Conservation (phyloP, 2,113 vertebrate genomes). For the Proteles cristata region DNA sequence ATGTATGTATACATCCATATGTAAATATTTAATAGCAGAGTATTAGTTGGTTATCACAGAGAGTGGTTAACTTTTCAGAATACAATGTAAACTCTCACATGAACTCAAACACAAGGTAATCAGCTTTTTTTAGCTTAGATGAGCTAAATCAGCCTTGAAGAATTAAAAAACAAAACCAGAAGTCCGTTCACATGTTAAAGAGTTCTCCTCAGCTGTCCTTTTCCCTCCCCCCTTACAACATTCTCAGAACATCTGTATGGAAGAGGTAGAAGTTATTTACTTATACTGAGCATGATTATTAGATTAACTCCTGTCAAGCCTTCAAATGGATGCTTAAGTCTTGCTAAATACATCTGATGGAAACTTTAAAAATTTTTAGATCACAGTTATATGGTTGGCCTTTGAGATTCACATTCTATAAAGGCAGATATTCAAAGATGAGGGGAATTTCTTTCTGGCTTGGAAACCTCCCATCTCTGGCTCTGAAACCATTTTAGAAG, state of each 20-base stretch:
- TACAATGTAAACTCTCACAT: neutral
- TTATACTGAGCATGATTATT: neutral
- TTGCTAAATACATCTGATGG: neutral
- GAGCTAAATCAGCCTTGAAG: constrained; percentile 7
- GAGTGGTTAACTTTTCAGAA: neutral
- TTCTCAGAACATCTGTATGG: neutral
- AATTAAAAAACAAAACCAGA: neutral
- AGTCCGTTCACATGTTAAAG: neutral
- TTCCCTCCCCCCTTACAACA: neutral
- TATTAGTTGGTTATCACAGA: neutral
- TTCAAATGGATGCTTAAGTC: constrained; percentile 10
- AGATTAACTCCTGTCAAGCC: neutral
- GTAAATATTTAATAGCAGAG: neutral
- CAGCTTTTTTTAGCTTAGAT: neutral
- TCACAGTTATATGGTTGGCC: neutral
- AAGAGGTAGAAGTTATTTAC: neutral
- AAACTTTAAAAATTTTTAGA: constrained; percentile 22
- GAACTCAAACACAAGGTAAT: neutral
- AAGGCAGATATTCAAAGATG: neutral
- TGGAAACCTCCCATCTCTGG: constrained; percentile 31
- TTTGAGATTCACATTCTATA: neutral
- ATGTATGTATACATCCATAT: neutral
- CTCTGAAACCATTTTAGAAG: constrained; percentile 67
- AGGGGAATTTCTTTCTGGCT: constrained; percentile 4
- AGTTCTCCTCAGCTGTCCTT: neutral